phyloP scores from a whole-genome alignment of 1,140 invertebrate species.

The Bombus haemorrhoidalis region DNA sequence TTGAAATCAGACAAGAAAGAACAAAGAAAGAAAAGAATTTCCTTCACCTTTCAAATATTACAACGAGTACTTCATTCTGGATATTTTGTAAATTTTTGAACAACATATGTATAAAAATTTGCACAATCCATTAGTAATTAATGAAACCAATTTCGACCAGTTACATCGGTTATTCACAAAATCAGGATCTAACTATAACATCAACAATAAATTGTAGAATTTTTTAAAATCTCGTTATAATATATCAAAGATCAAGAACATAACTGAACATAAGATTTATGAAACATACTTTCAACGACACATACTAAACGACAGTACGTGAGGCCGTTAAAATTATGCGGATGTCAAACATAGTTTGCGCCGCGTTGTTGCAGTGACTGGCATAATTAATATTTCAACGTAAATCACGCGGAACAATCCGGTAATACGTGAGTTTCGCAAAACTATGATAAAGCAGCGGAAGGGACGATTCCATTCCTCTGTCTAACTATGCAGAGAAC shows the following conservation, averaged over 20 bases:
- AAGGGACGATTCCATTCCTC: conserved; percentile 5
- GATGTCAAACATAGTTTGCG: neutral
- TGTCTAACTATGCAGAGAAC: conserved; percentile 44
- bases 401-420: conserved; percentile 6
- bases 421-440: conserved; percentile 1
- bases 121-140: too few relatives aligned
- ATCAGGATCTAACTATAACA: neutral
- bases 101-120: neutral
- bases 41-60: neutral
- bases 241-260: neutral
- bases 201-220: too few relatives aligned
- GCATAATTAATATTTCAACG: neutral
- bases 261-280: neutral
- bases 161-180: too few relatives aligned
- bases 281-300: neutral
- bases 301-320: neutral
- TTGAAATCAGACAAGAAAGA: neutral
- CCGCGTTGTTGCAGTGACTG: neutral
- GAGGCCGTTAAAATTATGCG: neutral
- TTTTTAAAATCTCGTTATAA: neutral
- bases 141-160: too few relatives aligned
- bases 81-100: neutral
- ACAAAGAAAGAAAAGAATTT: neutral
- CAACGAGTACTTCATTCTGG: neutral
- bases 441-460: conserved; percentile 16